Evolutionary conservation across 2,888 invertebrate genomes (phyloP), one percentile per base, ranked within the genome.

Genomic region (Altica lythri): DNA sequence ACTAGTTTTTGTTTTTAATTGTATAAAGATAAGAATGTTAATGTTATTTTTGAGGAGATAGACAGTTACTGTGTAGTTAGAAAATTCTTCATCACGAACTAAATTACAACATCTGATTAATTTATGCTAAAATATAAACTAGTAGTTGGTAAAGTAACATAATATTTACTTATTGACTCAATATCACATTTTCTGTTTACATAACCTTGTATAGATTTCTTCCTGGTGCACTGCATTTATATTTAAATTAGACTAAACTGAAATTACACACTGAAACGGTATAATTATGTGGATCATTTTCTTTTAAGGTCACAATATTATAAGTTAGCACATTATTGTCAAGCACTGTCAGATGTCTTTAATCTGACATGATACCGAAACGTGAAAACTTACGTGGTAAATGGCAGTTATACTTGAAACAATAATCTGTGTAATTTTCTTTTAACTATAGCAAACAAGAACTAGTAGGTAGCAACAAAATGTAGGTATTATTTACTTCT

Each of bases 281-380:
- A 13, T 40, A 40, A 40, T 40, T 40, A 40, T 25, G 40, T 10
- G 22, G 9, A 25, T 25, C 22, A 10, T 35, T 47, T 32, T 45
- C 44, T 13, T 45, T 47, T 37, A 47, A 47, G 47, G 47, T 47
- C 47, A 37, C 37, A 18, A 37, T 37, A 9, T 12, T n/a, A n/a
- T n/a, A n/a, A n/a, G n/a, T n/a, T n/a, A n/a, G n/a, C n/a, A n/a
- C n/a, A n/a, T n/a, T n/a, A n/a, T n/a, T n/a, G n/a, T n/a, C n/a
- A n/a, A n/a, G n/a, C n/a, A n/a, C n/a, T n/a, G n/a, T n/a, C 47
- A 19, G 18, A 17, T 19, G 19, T 37, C 47, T 37, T 35, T 35
- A 47, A 47, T 47, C 10, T 34, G 17, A 29, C 47, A 29, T 17
- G 19, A 8, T 17, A 16, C 37, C 38, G 48, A 37, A 37, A 8